These are phyloP conservation scores for Musca vetustissima DNA, from an alignment of 1,140 invertebrate species.

Conservation along the genomic window DNA sequence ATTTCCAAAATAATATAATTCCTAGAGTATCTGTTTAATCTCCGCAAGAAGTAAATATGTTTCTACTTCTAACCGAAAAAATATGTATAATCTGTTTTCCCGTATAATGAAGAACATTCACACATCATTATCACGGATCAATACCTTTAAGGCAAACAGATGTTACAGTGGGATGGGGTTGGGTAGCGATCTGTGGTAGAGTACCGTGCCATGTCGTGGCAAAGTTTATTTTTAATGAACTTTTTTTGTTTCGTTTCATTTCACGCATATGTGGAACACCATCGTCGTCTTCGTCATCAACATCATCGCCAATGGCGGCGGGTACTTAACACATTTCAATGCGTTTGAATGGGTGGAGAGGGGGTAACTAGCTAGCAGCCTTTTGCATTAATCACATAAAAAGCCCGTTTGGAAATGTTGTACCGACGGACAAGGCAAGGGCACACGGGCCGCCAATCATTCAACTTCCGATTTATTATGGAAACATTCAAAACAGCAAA, in stretches of 20 bases:
- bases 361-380: neutral
- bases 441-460: neutral
- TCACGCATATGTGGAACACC: slow-evolving; percentile 20
- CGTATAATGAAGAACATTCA: slow-evolving; percentile 13
- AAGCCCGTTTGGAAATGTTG: neutral
- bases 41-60: neutral
- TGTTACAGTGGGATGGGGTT: neutral
- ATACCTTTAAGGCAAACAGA: slow-evolving; percentile 14
- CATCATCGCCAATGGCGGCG: too few relatives aligned
- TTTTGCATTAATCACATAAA: neutral
- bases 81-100: neutral
- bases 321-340: slow-evolving; percentile 16
- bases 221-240: too few relatives aligned
- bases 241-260: neutral
- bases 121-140: slow-evolving; percentile 22
- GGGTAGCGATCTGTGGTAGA: too few relatives aligned
- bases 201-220: too few relatives aligned
- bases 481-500: too few relatives aligned
- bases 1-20: neutral
- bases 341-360: neutral
- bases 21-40: slow-evolving; percentile 7
- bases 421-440: too few relatives aligned
- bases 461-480: slow-evolving; percentile 4
- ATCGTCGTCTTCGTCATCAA: too few relatives aligned
- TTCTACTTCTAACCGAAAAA: too few relatives aligned